These are phyloP conservation scores for Prunella fulvescens DNA, from an alignment of 2,113 vertebrate genomes.

Conservation along the genomic window DNA sequence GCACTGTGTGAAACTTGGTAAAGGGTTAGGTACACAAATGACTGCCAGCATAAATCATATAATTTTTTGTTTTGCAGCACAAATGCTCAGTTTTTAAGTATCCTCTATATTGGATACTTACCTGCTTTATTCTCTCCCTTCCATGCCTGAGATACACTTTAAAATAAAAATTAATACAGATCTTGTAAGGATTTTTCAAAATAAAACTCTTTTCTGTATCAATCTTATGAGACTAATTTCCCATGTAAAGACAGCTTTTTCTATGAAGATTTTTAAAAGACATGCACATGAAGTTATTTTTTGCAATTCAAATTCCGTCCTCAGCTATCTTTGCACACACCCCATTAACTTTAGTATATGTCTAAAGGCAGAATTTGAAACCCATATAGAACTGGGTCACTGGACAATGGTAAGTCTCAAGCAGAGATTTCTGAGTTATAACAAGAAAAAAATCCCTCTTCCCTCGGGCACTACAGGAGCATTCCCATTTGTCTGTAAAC, in stretches of 20 bases:
- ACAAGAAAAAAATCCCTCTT: neutral
- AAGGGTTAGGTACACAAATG: neutral
- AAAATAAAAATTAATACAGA: neutral
- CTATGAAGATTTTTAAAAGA: neutral
- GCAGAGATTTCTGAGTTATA: neutral
- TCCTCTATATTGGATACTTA: neutral
- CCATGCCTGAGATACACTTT: neutral
- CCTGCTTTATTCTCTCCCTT: neutral
- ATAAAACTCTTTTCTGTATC: neutral
- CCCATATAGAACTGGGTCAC: conserved; percentile 19
- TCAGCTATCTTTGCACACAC: neutral
- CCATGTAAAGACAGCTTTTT: neutral
- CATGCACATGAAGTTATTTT: neutral
- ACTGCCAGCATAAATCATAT: neutral
- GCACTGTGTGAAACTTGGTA: neutral
- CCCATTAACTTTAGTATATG: neutral
- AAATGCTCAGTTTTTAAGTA: neutral
- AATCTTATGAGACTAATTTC: neutral
- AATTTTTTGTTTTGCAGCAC: neutral
- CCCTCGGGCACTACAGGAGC: neutral
- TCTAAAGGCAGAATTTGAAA: conserved; percentile 27
- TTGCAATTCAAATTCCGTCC: neutral
- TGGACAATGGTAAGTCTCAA: conserved; percentile 5
- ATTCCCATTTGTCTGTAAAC: conserved; percentile 8
- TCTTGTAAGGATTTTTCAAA: neutral